Evolutionary conservation across 2,113 vertebrate species (phyloP).

Genomic region (Cygnus atratus): DNA sequence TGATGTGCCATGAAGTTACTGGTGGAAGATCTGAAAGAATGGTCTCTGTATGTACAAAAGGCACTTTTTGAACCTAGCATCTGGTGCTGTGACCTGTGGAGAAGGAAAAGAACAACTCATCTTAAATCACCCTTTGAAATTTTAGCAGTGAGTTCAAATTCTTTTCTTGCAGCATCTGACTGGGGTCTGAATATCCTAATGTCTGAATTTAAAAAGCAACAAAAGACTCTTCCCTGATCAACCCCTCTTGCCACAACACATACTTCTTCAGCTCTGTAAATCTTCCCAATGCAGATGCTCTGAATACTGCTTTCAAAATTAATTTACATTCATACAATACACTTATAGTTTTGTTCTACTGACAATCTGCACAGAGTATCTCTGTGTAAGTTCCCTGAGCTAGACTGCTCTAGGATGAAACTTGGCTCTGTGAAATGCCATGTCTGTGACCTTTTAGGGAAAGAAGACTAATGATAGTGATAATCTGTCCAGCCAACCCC

Average conservation of each 20-base stretch:
- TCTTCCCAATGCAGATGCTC: background rate
- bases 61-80: background rate
- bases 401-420: background rate
- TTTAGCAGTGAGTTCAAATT: background rate
- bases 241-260: background rate
- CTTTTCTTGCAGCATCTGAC: background rate
- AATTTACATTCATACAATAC: background rate
- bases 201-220: background rate
- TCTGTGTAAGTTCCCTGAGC: background rate
- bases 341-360: background rate
- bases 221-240: background rate
- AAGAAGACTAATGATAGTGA: background rate
- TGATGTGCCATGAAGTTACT: conserved; percentile 10
- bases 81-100: conserved; percentile 1
- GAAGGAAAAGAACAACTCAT: background rate
- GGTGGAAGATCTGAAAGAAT: background rate
- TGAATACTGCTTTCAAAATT: background rate
- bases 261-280: background rate
- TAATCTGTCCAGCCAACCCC: background rate
- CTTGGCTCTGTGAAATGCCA: background rate
- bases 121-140: background rate
- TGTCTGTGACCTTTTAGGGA: background rate
- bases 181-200: background rate
- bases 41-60: background rate
- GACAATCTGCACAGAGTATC: background rate